Evolutionary conservation across 2,888 invertebrate genomes (phyloP).

Genomic region (Mythimna pallens): DNA sequence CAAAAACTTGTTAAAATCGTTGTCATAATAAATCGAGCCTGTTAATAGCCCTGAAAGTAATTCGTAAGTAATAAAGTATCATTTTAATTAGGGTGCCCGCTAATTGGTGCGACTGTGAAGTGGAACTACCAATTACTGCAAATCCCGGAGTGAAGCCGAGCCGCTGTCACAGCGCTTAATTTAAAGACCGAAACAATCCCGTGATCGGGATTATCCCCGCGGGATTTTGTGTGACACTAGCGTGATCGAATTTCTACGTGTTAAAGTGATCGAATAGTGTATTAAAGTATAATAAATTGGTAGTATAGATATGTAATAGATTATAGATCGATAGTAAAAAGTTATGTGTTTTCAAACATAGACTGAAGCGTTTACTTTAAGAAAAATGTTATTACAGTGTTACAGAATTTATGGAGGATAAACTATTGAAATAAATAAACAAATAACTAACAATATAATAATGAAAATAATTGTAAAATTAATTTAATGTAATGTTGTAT

Average conservation of each 20-base stretch:
- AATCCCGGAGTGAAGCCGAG: constrained; percentile 49
- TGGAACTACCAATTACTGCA: constrained; percentile 70
- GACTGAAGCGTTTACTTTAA: too few species aligned
- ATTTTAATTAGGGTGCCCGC: constrained; percentile 57
- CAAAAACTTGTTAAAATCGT: constrained; percentile 29
- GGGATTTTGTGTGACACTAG: constrained; percentile 48
- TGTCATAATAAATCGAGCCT: constrained; percentile 46
- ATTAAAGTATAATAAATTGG: too few species aligned
- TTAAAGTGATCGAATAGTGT: constrained; percentile 4
- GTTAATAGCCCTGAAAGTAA: constrained; percentile 50
- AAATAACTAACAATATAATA: too few species aligned
- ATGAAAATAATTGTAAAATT: too few species aligned
- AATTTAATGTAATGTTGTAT: too few species aligned
- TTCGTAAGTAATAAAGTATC: constrained; percentile 46
- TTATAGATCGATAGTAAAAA: too few species aligned
- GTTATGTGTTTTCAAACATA: too few species aligned
- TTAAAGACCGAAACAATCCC: constrained; percentile 68
- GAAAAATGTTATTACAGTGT: too few species aligned
- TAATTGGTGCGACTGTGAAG: constrained; percentile 67
- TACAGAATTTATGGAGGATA: too few species aligned
- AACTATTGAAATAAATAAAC: too few species aligned
- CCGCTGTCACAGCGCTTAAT: constrained; percentile 64
- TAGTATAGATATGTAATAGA: too few species aligned
- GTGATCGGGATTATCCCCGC: constrained; percentile 62
- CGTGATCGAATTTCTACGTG: constrained; percentile 19